Evolutionary conservation across 2,113 vertebrate genomes (phyloP), one percentile per base, ranked within the genome.

Genomic region (Sterrhoptilus dennistouni): DNA sequence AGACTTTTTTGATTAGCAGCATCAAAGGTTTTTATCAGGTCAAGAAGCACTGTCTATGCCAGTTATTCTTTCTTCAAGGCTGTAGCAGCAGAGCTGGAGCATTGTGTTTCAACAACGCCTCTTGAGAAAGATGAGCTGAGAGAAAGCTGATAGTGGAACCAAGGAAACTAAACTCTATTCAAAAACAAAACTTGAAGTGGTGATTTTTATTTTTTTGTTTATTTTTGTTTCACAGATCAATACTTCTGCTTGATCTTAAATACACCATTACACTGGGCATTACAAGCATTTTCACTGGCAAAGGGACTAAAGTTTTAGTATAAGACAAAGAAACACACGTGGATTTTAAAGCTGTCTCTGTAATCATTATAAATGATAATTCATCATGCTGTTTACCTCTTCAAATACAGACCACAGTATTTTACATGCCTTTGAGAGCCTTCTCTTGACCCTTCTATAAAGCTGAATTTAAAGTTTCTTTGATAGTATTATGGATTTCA

Each of bases 31-130:
- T 93, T 85, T 52, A 56, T 44, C 54, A 80, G 95, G 90, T 95
- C 92, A 92, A 81, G 87, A 87, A 93, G 88, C 47, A 22, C 71
- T 50, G 61, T 89, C 87, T 83, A 5, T 61, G 36, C 60, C 57
- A 63, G 54, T 75, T 91, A 35, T 69, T 93, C 75, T 90, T 88
- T 88, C 82, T 95, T 95, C 87, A 92, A 81, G 93, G 66, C 84
- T 87, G 49, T 35, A 59, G 85, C 70, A 50, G 61, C 57, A 59
- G 66, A 85, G 75, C 65, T 79, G 7, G 19, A 72, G 63, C 54
- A 64, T 70, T 96, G 81, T 87, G 60, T 95, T 97, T 96, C 93
- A 93, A 70, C 38, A 80, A 70, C 5, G 5, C 59, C 85, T 93
- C 92, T 96, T 83, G 35, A 94, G 63, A 81, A 89, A 36, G 44